phyloP scores from a whole-genome alignment of 1,140 invertebrate species.

The Anagrus nilaparvatae region DNA sequence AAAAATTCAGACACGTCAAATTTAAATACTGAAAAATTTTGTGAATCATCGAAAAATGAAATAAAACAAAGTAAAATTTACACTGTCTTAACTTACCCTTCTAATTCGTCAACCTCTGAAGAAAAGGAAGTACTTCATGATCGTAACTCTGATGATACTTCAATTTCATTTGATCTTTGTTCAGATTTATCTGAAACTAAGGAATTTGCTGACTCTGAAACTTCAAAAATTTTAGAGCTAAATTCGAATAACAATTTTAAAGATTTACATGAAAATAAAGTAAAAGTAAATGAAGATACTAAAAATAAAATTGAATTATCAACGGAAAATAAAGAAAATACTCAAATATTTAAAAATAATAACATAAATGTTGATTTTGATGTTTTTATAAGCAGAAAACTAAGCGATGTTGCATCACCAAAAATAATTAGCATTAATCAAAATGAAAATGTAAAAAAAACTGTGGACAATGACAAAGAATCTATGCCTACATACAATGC shows the following conservation, averaged over 20 bases:
- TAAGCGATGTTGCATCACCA: not conserved
- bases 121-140: not conserved
- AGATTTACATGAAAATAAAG: too few species aligned
- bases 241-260: too few species aligned
- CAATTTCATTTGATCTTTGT: constrained; percentile 2
- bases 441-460: not conserved
- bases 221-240: too few species aligned
- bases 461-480: not conserved
- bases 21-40: constrained; percentile 1
- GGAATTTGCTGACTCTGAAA: too few species aligned
- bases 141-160: constrained; percentile 5
- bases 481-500: too few species aligned
- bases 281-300: too few species aligned
- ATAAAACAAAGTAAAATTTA: constrained; percentile 9
- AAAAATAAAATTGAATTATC: too few species aligned
- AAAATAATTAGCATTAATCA: not conserved
- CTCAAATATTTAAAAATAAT: not conserved
- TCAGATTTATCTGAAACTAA: not conserved
- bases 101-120: not conserved
- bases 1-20: not conserved
- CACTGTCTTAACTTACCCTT: constrained; percentile 1
- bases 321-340: too few species aligned
- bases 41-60: not conserved
- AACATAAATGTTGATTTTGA: not conserved
- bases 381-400: not conserved